These are phyloP conservation scores for Porites cylindrica DNA, from an alignment of 92 coral and sea anemone species.

Conservation along the genomic window DNA sequence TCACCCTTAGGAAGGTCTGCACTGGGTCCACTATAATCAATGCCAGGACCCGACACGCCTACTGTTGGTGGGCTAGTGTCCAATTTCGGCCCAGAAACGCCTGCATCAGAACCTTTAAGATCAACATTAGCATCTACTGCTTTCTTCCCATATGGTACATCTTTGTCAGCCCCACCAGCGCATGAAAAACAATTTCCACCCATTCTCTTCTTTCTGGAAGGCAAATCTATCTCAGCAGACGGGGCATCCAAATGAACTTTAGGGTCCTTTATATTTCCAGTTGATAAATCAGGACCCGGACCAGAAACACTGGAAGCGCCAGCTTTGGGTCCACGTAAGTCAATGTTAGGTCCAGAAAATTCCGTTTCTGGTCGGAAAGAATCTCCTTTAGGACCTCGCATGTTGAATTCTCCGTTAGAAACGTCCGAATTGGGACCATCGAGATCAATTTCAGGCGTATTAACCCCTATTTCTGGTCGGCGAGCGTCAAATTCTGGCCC, in stretches of 20 bases:
- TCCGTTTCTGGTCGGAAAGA: neutral
- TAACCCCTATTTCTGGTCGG: neutral
- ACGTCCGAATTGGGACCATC: neutral
- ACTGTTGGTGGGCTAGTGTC: no score
- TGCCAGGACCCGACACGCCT: neutral
- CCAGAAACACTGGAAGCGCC: conserved; percentile 4
- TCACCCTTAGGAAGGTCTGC: neutral
- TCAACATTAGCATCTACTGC: neutral
- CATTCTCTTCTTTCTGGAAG: conserved; percentile 4
- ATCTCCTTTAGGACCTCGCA: neutral
- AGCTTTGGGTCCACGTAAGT: conserved; percentile 17
- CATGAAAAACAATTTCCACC: conserved; percentile 38
- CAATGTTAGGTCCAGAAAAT: conserved; percentile 18
- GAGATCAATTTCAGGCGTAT: neutral
- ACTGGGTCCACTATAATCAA: neutral
- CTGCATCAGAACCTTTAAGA: neutral
- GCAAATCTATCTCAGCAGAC: neutral
- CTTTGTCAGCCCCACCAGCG: conserved; percentile 16
- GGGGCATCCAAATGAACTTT: neutral
- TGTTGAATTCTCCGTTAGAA: neutral
- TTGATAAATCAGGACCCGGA: conserved; percentile 29
- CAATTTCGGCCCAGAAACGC: neutral
- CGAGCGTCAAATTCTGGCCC: neutral
- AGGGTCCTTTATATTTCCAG: neutral
- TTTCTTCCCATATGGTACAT: conserved; percentile 28